phyloP scores from a whole-genome alignment of 2,113 vertebrate genomes.

The Cavia porcellus region DNA sequence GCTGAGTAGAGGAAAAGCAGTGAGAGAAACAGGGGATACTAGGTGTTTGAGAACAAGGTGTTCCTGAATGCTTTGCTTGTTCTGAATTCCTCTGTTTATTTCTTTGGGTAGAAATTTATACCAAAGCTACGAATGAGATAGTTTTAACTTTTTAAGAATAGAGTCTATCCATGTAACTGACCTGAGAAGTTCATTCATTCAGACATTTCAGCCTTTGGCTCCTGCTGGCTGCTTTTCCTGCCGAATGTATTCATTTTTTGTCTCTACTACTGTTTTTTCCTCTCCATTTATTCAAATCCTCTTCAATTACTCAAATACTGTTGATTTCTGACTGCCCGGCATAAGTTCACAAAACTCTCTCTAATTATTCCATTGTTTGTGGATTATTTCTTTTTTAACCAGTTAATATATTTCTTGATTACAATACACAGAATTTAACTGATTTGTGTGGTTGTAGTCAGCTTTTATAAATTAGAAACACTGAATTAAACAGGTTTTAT shows the following conservation, averaged over 20 bases:
- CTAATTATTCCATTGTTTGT: not conserved
- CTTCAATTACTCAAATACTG: not conserved
- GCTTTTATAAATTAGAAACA: not conserved
- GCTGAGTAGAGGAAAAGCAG: slow-evolving; percentile 10
- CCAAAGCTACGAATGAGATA: not conserved
- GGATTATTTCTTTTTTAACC: slow-evolving; percentile 53
- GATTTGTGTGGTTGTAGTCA: not conserved
- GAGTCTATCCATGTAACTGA: not conserved
- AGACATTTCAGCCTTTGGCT: not conserved
- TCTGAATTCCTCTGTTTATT: slow-evolving; percentile 36
- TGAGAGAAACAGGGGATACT: not conserved
- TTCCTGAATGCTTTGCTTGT: not conserved
- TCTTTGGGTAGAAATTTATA: not conserved
- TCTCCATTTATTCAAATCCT: slow-evolving; percentile 14
- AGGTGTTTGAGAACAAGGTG: not conserved
- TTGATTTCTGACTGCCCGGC: not conserved
- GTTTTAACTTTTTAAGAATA: not conserved
- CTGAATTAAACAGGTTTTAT: not conserved
- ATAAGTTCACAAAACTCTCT: not conserved
- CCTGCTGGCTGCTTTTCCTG: not conserved
- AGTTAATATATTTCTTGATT: slow-evolving; percentile 16
- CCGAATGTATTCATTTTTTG: not conserved
- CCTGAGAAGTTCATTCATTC: not conserved
- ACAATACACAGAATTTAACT: not conserved
- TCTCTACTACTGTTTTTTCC: not conserved